Conservation (phyloP, 92 coral and sea anemone species). For the Chrysogorgia sp. region DNA sequence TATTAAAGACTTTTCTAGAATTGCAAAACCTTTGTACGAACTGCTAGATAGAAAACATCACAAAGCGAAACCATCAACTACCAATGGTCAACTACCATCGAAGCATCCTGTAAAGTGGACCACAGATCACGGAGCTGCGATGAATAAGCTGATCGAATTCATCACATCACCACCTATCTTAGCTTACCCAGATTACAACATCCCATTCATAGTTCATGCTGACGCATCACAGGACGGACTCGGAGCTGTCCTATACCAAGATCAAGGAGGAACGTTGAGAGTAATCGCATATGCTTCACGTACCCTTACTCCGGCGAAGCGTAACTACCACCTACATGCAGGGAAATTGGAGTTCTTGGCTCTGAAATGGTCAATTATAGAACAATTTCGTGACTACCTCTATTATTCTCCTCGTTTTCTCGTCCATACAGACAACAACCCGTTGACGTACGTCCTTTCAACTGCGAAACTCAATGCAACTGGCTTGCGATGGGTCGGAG, state of each 20-base stretch:
- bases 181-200: constrained; percentile 50
- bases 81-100: neutral
- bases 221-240: too few species aligned
- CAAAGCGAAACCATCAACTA: neutral
- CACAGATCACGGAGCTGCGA: constrained; percentile 28
- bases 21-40: constrained; percentile 63
- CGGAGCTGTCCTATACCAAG: too few species aligned
- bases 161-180: constrained; percentile 36
- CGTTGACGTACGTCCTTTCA: constrained; percentile 46
- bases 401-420: constrained; percentile 54
- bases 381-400: constrained; percentile 62
- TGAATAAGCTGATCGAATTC: constrained; percentile 28
- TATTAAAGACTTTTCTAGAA: constrained; percentile 61
- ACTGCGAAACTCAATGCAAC: constrained; percentile 54
- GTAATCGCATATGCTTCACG: constrained; percentile 60
- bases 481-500: constrained; percentile 57
- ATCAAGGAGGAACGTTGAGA: too few species aligned
- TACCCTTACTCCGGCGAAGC: constrained; percentile 3
- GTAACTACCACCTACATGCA: constrained; percentile 6
- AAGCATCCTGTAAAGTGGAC: constrained; percentile 19
- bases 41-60: neutral
- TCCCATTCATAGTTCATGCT: too few species aligned
- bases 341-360: constrained; percentile 57
- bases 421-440: constrained; percentile 61
- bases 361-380: constrained; percentile 64